These are phyloP conservation scores for Muntiacus muntjak DNA, from an alignment of 2,113 vertebrate species.

Conservation along the genomic window DNA sequence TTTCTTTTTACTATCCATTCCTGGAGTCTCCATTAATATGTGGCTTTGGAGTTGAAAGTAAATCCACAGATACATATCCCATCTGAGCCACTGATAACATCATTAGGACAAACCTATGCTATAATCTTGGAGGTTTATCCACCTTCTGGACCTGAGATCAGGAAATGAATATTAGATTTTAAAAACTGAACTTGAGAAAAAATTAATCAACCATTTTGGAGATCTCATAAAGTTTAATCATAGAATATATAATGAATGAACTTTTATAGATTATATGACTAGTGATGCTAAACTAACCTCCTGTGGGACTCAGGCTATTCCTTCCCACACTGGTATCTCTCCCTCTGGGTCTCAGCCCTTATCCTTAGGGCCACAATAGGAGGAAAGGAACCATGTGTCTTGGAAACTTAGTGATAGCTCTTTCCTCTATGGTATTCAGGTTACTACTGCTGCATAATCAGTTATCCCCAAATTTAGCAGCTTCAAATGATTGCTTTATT, in stretches of 20 bases:
- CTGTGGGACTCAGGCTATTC: not conserved
- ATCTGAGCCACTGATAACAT: not conserved
- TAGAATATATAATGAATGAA: not conserved
- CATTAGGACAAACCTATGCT: not conserved
- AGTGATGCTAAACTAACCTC: not conserved
- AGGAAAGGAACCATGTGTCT: not conserved
- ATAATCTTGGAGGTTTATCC: not conserved
- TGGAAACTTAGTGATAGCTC: not conserved
- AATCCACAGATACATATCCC: not conserved
- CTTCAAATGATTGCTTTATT: not conserved
- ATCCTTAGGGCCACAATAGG: accelerated
- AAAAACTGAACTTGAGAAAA: not conserved
- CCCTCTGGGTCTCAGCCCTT: not conserved
- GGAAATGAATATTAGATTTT: not conserved
- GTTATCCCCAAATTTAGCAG: not conserved
- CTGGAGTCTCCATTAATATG: not conserved
- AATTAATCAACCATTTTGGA: not conserved
- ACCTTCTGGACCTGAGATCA: not conserved
- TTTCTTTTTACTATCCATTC: not conserved
- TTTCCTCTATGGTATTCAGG: not conserved
- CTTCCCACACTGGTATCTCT: not conserved
- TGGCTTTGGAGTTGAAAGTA: not conserved
- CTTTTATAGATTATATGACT: not conserved
- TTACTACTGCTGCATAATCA: not conserved
- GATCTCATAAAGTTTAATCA: not conserved